Evolutionary conservation across 1,140 invertebrate species (phyloP), one percentile per base, ranked within the genome.

Genomic region (Heliconius congener): DNA sequence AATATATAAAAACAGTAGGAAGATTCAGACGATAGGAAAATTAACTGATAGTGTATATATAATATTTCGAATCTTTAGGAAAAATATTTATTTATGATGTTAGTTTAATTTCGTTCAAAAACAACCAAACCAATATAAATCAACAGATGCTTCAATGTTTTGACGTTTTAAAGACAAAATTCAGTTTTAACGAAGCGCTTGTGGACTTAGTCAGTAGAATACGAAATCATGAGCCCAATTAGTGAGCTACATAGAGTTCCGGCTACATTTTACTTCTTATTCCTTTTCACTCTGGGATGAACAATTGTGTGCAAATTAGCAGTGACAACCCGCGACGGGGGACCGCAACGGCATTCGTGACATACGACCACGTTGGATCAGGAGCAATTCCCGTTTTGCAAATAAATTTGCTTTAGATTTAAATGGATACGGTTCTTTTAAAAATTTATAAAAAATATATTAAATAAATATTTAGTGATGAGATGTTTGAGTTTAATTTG

Each of bases 221-320:
- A 77, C 76, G 76, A 74, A 77, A 81, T 81, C 76, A 81, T 76
- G 72, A 84, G 87, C 81, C 90, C 89, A 91, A 90, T 89, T 91
- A 91, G 87, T 85, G 83, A 89, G 85, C 87, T 87, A 87, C 81
- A 88, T 90, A 87, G 86, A 90, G 76, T 86, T 85, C 83, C 80
- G 81, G 84, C 81, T 88, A 86, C 83, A 88, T 88, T 88, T 87
- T 84, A 84, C 86, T 85, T 89, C 86, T 90, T 89, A 90, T 91
- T 91, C 90, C 87, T 89, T 88, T 90, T 87, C 84, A 87, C 82
- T 86, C 78, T 77, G 85, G 83, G 85, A 90, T 92, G 90, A 93
- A 93, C 92, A 93, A 93, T 93, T 92, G 91, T 89, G 88, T 89
- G 90, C 90, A 92, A 92, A 93, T 93, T 93, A 93, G 90, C 89